Base-by-base conservation (phyloP, 2,113 vertebrate species). In the Apteryx owenii region DNA sequence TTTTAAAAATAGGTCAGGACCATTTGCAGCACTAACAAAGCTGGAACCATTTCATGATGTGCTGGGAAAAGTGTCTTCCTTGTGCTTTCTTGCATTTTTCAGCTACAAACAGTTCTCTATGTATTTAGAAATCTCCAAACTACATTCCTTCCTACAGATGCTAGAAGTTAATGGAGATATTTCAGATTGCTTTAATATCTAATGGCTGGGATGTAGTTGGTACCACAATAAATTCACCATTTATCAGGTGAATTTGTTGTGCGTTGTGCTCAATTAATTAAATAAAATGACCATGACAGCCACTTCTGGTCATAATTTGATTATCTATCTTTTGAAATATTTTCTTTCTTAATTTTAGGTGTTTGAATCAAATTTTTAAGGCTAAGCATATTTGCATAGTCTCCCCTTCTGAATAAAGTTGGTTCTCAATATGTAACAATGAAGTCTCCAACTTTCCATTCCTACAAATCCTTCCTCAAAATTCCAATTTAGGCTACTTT, bases 1-100 rank as follows among this genome's bases (percentile, higher is more conserved):
- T 68, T 90, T 82, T 26, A 23, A 95, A 90, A 95, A 93, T 94
- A 96, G 91, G 94, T 95, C 97, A 97, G 65, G 36, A 96, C 38
- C 54, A 91, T 81, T 93, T 95, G 79, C 53, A 92, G 46, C 29
- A 58, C 83, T 93, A 18, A 12, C 1, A 5, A 94, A 94, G 88
- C n/a, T 25, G 78, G 58, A 85, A 70, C 3, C 12, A 68, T 77
- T 71, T 88, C 25, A 58, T 36, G 81, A 4, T 0, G 8, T 42
- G 8, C 42, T 89, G 51, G 14, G 14, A 77, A 77, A 85, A 73
- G 36, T 25, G 62, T 62, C 53, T 70, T 58, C 22, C n/a, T 71
- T 75, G 40, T n/a, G 62, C 80, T 94, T 77, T 75, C 19, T 83
- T 83, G 7, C 4, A 48, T 88, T 91, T 65, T 23, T 75, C 77